Evolutionary conservation across 2,888 invertebrate genomes (phyloP).

Genomic region (Cephus runcator): DNA sequence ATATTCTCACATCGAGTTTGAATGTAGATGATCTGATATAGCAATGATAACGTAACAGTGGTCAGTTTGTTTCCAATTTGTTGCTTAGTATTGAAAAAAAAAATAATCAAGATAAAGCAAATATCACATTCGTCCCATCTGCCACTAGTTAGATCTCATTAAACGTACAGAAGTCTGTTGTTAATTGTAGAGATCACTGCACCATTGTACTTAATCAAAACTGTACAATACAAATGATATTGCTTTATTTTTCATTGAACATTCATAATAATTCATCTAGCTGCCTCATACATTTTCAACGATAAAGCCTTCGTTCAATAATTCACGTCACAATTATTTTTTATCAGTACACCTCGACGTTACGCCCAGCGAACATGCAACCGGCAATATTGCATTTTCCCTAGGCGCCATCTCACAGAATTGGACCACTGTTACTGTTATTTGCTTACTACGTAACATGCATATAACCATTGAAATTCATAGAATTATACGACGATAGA

Average conservation of each 20-base stretch:
- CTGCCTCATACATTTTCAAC: not conserved
- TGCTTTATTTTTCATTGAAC: not conserved
- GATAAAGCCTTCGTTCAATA: not conserved
- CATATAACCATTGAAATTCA: slow-evolving; percentile 14
- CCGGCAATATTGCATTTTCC: not conserved
- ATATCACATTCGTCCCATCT: not conserved
- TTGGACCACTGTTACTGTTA: slow-evolving; percentile 13
- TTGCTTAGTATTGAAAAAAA: not conserved
- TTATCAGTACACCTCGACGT: not conserved
- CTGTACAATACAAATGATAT: not conserved
- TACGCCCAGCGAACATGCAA: not conserved
- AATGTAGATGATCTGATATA: not conserved
- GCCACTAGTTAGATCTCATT: not conserved
- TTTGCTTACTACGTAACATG: slow-evolving; percentile 17
- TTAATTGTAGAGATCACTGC: not conserved
- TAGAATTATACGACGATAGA: slow-evolving; percentile 6
- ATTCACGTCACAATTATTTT: not conserved
- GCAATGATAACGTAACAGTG: not conserved
- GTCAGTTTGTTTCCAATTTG: not conserved
- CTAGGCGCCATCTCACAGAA: not conserved
- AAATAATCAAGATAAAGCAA: not conserved
- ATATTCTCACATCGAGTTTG: not conserved
- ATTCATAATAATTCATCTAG: not conserved
- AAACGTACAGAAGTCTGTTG: not conserved
- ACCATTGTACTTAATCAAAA: not conserved